Percentiles rank a stretch among this genome's conserved stretches.
Evolutionary conservation across 1,140 invertebrate genomes (phyloP).

Genomic region (Littorina saxatilis): DNA sequence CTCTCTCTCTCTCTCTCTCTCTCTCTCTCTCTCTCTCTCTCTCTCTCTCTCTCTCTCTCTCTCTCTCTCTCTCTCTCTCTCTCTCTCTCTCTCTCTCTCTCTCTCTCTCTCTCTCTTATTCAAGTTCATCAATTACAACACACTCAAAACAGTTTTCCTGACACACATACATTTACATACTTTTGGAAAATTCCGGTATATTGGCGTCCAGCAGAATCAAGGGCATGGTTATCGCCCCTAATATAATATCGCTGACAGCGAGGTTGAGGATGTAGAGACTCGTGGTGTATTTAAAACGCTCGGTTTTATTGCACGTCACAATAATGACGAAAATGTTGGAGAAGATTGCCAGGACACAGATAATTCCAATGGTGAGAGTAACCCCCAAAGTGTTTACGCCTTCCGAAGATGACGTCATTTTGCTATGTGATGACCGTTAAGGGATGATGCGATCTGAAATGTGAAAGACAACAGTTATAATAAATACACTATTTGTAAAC

Average conservation of each 20-base stretch:
- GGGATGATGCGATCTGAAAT: neutral
- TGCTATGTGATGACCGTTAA: neutral
- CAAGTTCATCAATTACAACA: no score
- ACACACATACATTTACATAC: conserved; percentile 8
- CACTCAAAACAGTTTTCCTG: no score
- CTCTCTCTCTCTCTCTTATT: no score
- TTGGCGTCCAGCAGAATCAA: conserved; percentile 18
- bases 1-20: no score
- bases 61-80: no score
- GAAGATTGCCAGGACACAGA: neutral
- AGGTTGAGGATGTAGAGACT: conserved; percentile 23
- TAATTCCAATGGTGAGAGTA: neutral
- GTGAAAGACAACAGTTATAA: neutral
- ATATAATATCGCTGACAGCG: conserved; percentile 21
- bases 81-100: no score
- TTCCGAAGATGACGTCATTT: conserved; percentile 26
- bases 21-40: no score
- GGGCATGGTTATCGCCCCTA: conserved; percentile 5
- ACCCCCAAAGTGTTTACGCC: neutral
- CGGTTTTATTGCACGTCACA: neutral
- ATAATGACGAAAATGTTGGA: neutral
- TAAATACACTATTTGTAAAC: neutral
- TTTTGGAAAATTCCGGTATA: conserved; percentile 19
- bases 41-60: no score
- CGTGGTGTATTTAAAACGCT: neutral